A percentile compares a stretch with the other conserved stretches of the same genome.
These are phyloP conservation scores for Trachelipus rathkii DNA, from an alignment of 1,140 invertebrate genomes.

Conservation along the genomic window DNA sequence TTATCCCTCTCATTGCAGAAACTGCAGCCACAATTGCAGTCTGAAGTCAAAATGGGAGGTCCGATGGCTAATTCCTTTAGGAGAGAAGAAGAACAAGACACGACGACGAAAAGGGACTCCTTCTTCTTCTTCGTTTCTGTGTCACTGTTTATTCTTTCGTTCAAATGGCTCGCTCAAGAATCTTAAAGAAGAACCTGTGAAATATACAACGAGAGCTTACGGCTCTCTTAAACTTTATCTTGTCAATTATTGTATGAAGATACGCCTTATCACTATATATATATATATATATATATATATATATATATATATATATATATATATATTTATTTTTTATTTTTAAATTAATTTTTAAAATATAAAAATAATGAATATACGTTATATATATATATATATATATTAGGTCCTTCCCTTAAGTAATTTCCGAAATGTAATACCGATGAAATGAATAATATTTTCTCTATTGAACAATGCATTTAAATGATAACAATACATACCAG, in stretches of 20 bases:
- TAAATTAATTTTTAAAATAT: no score
- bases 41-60: background rate
- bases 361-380: no score
- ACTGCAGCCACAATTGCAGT: background rate
- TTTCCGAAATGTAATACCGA: no score
- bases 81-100: background rate
- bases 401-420: no score
- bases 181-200: background rate
- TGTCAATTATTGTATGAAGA: background rate
- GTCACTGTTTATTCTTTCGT: no score
- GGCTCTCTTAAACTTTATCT: background rate
- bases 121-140: no score
- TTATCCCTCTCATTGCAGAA: conserved; percentile 4
- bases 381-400: background rate
- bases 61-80: background rate
- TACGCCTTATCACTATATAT: background rate
- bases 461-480: no score
- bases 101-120: background rate
- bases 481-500: no score
- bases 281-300: conserved; percentile 4
- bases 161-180: background rate
- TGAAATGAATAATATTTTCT: no score
- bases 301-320: background rate
- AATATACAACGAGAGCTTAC: background rate
- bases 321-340: conserved; percentile 6